Conservation (phyloP, 1,140 invertebrate species). For the Sipha flava region DNA sequence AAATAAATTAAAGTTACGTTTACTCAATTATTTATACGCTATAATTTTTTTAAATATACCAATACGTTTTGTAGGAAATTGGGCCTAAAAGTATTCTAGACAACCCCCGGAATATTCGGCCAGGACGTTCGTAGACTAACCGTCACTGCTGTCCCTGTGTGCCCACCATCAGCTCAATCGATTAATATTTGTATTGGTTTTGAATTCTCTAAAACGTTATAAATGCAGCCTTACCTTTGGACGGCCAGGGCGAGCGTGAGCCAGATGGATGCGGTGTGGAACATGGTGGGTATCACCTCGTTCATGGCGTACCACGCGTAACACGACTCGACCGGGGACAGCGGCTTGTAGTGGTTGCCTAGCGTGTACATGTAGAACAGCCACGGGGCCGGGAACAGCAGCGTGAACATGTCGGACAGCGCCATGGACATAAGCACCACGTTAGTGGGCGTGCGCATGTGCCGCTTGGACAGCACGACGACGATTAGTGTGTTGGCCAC, state of each 20-base stretch:
- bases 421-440: conserved; percentile 72
- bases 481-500: conserved; percentile 83
- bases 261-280: conserved; percentile 89
- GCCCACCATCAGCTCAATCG: no score
- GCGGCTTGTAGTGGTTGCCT: conserved; percentile 69
- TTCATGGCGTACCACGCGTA: conserved; percentile 71
- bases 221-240: conserved; percentile 58
- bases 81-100: no score
- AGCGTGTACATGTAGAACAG: conserved; percentile 85
- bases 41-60: no score
- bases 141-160: no score
- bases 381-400: conserved; percentile 78
- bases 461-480: conserved; percentile 61
- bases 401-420: conserved; percentile 83
- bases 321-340: conserved; percentile 63
- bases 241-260: conserved; percentile 76
- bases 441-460: conserved; percentile 63
- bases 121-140: no score
- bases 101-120: no score
- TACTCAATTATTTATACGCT: no score
- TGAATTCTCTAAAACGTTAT: no score
- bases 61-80: no score
- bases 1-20: no score
- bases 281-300: conserved; percentile 76
- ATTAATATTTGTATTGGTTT: no score